Percentiles rank a stretch among this genome's conserved stretches.
Conservation (phyloP, 2,888 invertebrate species). For the Siphlonurus alternatus region DNA sequence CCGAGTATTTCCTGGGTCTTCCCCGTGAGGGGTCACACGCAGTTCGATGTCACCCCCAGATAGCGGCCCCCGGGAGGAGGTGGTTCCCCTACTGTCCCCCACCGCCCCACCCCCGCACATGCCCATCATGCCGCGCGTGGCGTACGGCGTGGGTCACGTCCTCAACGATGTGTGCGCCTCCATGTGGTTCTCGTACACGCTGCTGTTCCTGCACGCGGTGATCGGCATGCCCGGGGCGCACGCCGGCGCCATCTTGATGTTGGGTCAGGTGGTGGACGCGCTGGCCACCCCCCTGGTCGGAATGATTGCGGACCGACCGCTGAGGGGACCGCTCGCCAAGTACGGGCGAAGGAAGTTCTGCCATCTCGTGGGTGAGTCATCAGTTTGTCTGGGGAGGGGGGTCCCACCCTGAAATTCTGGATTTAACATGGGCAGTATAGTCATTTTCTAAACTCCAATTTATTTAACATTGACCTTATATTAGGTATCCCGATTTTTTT, state of each 20-base stretch:
- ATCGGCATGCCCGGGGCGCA: conserved; percentile 13
- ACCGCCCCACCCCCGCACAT: not conserved
- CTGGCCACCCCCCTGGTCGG: conserved; percentile 58
- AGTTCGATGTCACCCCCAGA: not conserved
- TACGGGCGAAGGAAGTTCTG: conserved; percentile 61
- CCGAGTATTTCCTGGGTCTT: too few relatives aligned
- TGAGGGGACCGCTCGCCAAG: conserved; percentile 19
- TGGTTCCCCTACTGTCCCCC: not conserved
- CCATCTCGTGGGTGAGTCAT: conserved; percentile 58
- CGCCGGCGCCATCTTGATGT: conserved; percentile 13
- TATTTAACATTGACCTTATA: too few relatives aligned
- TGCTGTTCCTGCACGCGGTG: conserved; percentile 26
- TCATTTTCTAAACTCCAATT: too few relatives aligned
- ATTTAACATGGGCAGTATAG: too few relatives aligned
- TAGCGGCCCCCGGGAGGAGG: not conserved
- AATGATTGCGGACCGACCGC: conserved; percentile 50
- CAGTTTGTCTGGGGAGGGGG: too few relatives aligned
- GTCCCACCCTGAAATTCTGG: too few relatives aligned
- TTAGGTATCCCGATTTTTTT: too few relatives aligned
- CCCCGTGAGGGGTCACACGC: not conserved
- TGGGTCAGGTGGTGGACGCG: conserved; percentile 30
- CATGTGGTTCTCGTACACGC: conserved; percentile 31
- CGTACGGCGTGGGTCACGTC: conserved; percentile 24
- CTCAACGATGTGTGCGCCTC: conserved; percentile 32
- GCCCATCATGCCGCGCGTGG: not conserved